These are phyloP conservation scores for Acleris laterana DNA, from an alignment of 2,888 invertebrate genomes.

Conservation along the genomic window DNA sequence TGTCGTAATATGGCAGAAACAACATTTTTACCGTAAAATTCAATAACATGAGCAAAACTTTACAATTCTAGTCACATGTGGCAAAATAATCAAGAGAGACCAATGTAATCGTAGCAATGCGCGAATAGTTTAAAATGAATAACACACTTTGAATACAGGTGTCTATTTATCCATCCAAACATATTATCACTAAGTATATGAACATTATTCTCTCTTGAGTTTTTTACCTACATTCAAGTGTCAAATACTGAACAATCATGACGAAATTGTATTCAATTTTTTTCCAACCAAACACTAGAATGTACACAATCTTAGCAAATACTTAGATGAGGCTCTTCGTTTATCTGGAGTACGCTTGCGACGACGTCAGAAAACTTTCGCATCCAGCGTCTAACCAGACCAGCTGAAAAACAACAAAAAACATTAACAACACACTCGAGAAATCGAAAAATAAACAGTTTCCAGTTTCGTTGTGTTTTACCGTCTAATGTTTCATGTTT, in stretches of 20 bases:
- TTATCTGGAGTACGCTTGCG: slow-evolving; percentile 38
- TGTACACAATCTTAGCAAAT: slow-evolving; percentile 36
- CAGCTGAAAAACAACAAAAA: slow-evolving; percentile 40
- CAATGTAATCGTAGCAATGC: too few relatives aligned
- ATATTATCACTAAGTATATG: too few relatives aligned
- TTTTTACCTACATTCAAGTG: slow-evolving; percentile 4
- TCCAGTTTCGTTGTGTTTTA: not conserved
- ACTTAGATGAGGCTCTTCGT: slow-evolving; percentile 28
- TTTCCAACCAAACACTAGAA: slow-evolving; percentile 23
- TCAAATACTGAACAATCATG: slow-evolving; percentile 9
- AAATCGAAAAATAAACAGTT: not conserved
- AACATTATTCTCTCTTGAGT: too few relatives aligned
- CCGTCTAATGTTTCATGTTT: slow-evolving; percentile 10
- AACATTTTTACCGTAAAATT: slow-evolving; percentile 20
- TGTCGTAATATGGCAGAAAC: slow-evolving; percentile 33
- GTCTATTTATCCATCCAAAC: too few relatives aligned
- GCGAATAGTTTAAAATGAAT: too few relatives aligned
- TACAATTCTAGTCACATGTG: not conserved
- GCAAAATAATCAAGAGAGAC: too few relatives aligned
- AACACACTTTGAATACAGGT: too few relatives aligned
- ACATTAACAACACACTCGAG: not conserved
- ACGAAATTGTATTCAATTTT: slow-evolving; percentile 16
- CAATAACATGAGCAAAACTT: slow-evolving; percentile 8
- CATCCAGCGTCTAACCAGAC: slow-evolving; percentile 36
- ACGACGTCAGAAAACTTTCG: slow-evolving; percentile 40